These are phyloP conservation scores for Nyleta sp. DNA, from an alignment of 2,888 invertebrate genomes.

Conservation along the genomic window DNA sequence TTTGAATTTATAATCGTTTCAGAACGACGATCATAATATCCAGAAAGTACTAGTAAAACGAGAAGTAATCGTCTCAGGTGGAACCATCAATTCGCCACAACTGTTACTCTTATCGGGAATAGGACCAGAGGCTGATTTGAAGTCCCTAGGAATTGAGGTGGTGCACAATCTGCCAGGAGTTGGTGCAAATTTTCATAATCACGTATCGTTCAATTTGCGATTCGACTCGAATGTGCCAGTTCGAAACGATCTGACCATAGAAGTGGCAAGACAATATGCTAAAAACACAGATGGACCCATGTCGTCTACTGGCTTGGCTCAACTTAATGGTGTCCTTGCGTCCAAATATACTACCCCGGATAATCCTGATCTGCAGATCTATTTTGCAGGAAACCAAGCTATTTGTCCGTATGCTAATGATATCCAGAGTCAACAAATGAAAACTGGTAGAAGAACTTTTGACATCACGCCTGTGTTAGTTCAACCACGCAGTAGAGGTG, in stretches of 20 bases:
- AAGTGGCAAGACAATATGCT: conserved; percentile 13
- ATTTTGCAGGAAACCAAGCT: conserved; percentile 86
- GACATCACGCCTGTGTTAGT: conserved; percentile 85
- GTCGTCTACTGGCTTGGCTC: conserved; percentile 86
- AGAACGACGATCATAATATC: conserved; percentile 49
- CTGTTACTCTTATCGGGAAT: conserved; percentile 88
- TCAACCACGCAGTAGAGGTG: conserved; percentile 87
- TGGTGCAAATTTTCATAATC: conserved; percentile 88
- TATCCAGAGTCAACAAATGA: conserved; percentile 71
- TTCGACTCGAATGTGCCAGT: conserved; percentile 83
- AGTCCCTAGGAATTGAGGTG: conserved; percentile 84
- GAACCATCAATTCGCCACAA: conserved; percentile 87
- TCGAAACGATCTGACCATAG: conserved; percentile 66
- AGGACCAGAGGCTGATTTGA: conserved; percentile 85
- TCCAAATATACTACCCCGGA: conserved; percentile 85
- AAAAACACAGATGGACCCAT: conserved; percentile 84
- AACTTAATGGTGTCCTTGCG: conserved; percentile 86
- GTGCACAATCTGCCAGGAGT: conserved; percentile 87
- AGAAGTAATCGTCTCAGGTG: conserved; percentile 85
- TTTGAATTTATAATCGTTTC: neutral
- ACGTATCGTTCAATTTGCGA: conserved; percentile 85
- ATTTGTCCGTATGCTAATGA: conserved; percentile 81
- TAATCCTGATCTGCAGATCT: conserved; percentile 87
- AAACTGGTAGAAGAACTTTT: conserved; percentile 65
- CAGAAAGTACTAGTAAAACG: conserved; percentile 69